Evolutionary conservation across 1,140 invertebrate species (phyloP).

Genomic region (Matsumurasca onukii): DNA sequence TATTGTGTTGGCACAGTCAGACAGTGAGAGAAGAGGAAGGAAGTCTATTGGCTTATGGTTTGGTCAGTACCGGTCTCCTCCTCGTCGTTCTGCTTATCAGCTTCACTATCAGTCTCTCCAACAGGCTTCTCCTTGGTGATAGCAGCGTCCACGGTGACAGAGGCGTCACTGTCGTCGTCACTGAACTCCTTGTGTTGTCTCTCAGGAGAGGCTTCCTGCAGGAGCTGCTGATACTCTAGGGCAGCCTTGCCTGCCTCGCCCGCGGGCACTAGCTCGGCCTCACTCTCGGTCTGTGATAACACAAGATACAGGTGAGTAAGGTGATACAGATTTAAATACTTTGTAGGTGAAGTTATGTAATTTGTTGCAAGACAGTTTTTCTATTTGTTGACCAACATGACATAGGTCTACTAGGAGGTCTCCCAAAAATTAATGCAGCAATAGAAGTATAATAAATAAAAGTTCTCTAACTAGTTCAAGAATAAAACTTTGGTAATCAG

Average conservation of each 20-base stretch:
- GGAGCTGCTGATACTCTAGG: slow-evolving; percentile 33
- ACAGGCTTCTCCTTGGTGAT: neutral
- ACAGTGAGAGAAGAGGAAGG: neutral
- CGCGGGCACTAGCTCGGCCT: slow-evolving; percentile 18
- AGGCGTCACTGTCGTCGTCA: slow-evolving; percentile 14
- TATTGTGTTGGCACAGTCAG: slow-evolving; percentile 16
- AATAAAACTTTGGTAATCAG: no score
- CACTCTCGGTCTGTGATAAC: neutral
- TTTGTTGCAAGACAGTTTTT: no score
- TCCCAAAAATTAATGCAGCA: no score
- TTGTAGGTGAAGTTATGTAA: no score
- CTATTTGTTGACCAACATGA: no score
- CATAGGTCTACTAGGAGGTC: no score
- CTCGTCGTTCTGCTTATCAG: slow-evolving; percentile 29
- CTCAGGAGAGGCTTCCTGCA: slow-evolving; percentile 16
- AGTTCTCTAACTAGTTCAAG: no score
- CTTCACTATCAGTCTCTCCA: neutral
- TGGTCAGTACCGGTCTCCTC: slow-evolving; percentile 28
- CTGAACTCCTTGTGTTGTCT: slow-evolving; percentile 27
- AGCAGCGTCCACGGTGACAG: slow-evolving; percentile 25
- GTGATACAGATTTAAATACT: no score
- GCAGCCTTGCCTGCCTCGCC: slow-evolving; percentile 32
- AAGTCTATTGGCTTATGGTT: no score
- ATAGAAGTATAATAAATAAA: no score
- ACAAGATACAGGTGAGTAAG: neutral